Percentiles rank a stretch among this genome's conserved stretches.
phyloP scores from a whole-genome alignment of 2,113 vertebrate genomes.

The Xyliphius kryptos region DNA sequence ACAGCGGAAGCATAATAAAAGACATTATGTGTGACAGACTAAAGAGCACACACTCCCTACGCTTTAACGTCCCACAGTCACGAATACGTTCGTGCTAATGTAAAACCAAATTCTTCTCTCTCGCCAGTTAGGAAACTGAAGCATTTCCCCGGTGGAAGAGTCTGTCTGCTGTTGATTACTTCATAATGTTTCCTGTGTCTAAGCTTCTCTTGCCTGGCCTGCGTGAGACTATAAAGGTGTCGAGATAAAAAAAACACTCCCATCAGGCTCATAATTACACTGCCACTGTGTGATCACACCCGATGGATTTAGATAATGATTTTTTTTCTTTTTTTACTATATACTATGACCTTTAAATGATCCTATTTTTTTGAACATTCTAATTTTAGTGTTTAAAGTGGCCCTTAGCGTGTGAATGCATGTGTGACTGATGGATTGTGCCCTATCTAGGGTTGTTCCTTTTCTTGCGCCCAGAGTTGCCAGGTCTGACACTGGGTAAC shows the following conservation, averaged over 20 bases:
- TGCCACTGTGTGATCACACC: conserved; percentile 15
- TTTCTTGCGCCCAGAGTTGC: too few species aligned
- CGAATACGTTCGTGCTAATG: conserved; percentile 30
- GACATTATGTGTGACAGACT: conserved; percentile 23
- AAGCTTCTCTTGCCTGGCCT: conserved; percentile 18
- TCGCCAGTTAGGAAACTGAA: conserved; percentile 8
- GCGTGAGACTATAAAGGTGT: conserved; percentile 26
- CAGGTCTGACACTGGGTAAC: too few species aligned
- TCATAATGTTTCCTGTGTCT: conserved; percentile 31
- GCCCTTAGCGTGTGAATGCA: too few species aligned
- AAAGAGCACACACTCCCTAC: conserved; percentile 5
- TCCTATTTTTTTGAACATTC: conserved; percentile 11
- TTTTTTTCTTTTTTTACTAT: conserved; percentile 36
- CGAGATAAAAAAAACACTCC: conserved; percentile 29
- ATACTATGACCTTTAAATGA: conserved; percentile 22
- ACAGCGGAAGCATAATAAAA: conserved; percentile 20
- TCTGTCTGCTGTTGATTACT: conserved; percentile 40
- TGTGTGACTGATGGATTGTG: too few species aligned
- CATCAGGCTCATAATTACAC: conserved; percentile 39
- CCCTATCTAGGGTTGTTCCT: too few species aligned
- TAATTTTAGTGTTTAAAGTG: too few species aligned
- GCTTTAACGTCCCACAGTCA: neutral
- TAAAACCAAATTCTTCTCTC: conserved; percentile 8
- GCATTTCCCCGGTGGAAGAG: too few species aligned
- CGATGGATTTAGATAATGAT: conserved; percentile 34